Evolutionary conservation across 2,888 invertebrate species (phyloP).

Genomic region (Platynereis dumerilii): DNA sequence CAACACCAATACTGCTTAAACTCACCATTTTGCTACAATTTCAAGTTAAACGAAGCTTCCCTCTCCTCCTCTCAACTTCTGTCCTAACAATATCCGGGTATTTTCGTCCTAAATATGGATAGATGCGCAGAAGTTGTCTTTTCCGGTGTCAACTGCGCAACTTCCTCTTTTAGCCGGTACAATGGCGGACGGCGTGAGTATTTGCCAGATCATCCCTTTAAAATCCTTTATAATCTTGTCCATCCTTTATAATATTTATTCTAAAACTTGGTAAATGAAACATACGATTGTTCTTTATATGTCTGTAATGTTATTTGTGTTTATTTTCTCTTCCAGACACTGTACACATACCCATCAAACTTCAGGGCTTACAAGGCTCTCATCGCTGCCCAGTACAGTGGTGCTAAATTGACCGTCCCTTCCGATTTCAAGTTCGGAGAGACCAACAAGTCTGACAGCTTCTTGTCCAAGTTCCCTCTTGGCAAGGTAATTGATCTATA

Average conservation of each 20-base stretch:
- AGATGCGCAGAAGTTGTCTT: slow-evolving; percentile 23
- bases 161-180: slow-evolving; percentile 55
- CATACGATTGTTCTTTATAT: not conserved
- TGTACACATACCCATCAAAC: slow-evolving; percentile 98
- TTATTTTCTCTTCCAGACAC: slow-evolving; percentile 72
- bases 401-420: slow-evolving; percentile 68
- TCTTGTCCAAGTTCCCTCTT: slow-evolving; percentile 93
- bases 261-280: not conserved
- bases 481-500: slow-evolving; percentile 80
- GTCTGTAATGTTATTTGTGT: not conserved
- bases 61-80: slow-evolving; percentile 8
- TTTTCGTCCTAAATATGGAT: slow-evolving; percentile 30
- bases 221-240: slow-evolving; percentile 3
- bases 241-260: not conserved
- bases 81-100: slow-evolving; percentile 33
- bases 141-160: slow-evolving; percentile 24
- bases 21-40: slow-evolving; percentile 24
- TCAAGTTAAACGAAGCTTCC: slow-evolving; percentile 1
- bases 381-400: slow-evolving; percentile 96
- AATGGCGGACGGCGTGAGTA: slow-evolving; percentile 70
- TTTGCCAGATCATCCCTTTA: not conserved
- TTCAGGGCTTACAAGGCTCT: slow-evolving; percentile 97
- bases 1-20: not conserved
- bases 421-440: slow-evolving; percentile 88
- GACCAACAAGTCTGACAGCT: slow-evolving; percentile 85